A percentile compares a stretch with the other conserved stretches of the same genome.
phyloP scores from a whole-genome alignment of 1,140 invertebrate species.

The Pomphorhynchus laevis region DNA sequence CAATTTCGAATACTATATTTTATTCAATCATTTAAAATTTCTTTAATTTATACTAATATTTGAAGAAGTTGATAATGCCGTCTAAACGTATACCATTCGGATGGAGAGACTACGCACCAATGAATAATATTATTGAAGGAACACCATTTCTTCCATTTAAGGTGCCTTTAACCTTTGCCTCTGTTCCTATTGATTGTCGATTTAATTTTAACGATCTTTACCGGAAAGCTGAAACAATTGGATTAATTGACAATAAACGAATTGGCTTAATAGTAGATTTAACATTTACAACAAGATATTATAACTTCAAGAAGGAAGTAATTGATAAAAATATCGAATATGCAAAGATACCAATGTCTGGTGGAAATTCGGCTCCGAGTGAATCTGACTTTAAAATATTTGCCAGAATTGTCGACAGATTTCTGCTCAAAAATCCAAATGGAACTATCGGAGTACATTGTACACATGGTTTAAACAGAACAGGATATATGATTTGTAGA shows the following conservation, averaged over 20 bases:
- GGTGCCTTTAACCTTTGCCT: no score
- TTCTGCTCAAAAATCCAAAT: neutral
- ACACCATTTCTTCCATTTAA: no score
- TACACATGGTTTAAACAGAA: neutral
- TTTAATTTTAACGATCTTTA: no score
- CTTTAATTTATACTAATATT: no score
- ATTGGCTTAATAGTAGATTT: neutral
- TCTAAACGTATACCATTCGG: no score
- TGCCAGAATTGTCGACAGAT: neutral
- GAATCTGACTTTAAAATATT: neutral
- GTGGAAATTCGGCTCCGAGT: neutral
- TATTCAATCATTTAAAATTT: no score
- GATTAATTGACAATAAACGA: neutral
- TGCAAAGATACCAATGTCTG: neutral
- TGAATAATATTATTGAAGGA: no score
- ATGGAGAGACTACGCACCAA: no score
- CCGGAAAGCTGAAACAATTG: neutral
- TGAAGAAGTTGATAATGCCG: no score
- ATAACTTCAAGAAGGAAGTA: neutral
- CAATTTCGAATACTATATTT: no score
- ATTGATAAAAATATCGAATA: neutral
- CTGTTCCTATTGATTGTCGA: no score
- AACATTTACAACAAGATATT: neutral
- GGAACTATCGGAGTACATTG: neutral
- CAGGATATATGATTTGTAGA: neutral